phyloP scores from a whole-genome alignment of 2,797 vertebrate genomes.

The Staurois parvus region DNA sequence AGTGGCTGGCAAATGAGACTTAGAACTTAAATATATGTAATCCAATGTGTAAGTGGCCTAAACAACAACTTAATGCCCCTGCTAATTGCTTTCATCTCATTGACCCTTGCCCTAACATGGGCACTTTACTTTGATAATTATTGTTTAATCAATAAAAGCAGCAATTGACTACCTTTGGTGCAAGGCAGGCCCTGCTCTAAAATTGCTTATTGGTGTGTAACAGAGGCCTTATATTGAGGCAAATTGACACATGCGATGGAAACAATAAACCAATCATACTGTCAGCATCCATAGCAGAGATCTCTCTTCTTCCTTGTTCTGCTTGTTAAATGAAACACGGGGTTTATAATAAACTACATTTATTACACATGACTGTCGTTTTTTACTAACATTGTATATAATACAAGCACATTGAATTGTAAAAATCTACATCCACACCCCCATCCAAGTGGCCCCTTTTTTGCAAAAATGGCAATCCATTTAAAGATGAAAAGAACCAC shows the following conservation, averaged over 20 bases:
- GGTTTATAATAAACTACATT: neutral
- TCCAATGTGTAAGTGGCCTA: slow-evolving; percentile 58
- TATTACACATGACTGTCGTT: slow-evolving; percentile 57
- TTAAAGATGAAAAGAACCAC: slow-evolving; percentile 69
- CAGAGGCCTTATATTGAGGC: slow-evolving; percentile 25
- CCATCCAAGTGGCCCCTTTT: slow-evolving; percentile 42
- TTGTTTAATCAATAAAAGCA: slow-evolving; percentile 61
- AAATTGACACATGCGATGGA: slow-evolving; percentile 39
- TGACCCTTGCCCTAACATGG: slow-evolving; percentile 53
- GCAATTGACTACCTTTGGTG: slow-evolving; percentile 55
- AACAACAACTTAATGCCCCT: slow-evolving; percentile 53
- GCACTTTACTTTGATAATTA: slow-evolving; percentile 55
- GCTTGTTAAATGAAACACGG: slow-evolving; percentile 34
- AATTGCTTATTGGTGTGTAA: slow-evolving; percentile 38
- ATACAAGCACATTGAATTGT: slow-evolving; percentile 65
- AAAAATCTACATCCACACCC: slow-evolving; percentile 65
- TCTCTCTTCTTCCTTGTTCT: neutral
- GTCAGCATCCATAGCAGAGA: slow-evolving; percentile 9
- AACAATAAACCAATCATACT: slow-evolving; percentile 43
- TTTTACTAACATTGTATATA: slow-evolving; percentile 64
- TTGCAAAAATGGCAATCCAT: slow-evolving; percentile 66
- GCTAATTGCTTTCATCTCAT: slow-evolving; percentile 52
- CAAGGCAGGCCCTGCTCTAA: slow-evolving; percentile 4
- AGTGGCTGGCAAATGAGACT: slow-evolving; percentile 37
- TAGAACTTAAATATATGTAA: slow-evolving; percentile 37